Evolutionary conservation across 1,140 invertebrate genomes (phyloP), one percentile per base, ranked within the genome.

Genomic region (Pristionchus pacificus): DNA sequence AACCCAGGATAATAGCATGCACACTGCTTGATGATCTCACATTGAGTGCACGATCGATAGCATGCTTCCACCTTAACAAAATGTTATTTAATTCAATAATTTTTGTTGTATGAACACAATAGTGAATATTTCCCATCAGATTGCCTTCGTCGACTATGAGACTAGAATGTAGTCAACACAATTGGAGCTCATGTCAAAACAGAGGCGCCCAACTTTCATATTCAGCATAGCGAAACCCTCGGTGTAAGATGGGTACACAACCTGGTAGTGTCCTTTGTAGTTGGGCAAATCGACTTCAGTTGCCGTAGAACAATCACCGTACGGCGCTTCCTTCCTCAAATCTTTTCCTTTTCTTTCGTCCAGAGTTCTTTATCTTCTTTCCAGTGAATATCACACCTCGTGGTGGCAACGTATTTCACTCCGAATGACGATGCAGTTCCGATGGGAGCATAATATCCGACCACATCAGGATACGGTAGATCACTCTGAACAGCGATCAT

Each of bases 11-110:
- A 61, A 61, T 78, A 78, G 60, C 77, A 78, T 57, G 65, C 69
- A 61, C 77, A 78, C 30, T 61, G 15, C 0, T 24, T 62, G 25
- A 78, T 75, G n/a, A 78, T 78, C 68, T 72, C 72, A n/a, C 78
- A 70, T 55, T 78, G 77, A 49, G 76, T 55, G 61, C 77, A 78
- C 62, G 67, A 72, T 27, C 77, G 78, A 55, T 77, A 70, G 63
- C 77, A 78, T 2, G 76, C 69, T 62, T 78, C 77, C 3, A 76
- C 71, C 71, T 70, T 30, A 1, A 68, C n/a, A n/a, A n/a, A n/a
- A n/a, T n/a, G n/a, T n/a, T n/a, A n/a, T n/a, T 49, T 19, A 49
- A 49, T 49, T 49, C 38, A 49, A 10, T 49, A 10, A 49, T 49
- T 49, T 19, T 19, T 19, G 6, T 49, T 19, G 6, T 19, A 49